Evolutionary conservation across 2,113 vertebrate species (phyloP).

Genomic region (Tetrax tetrax): DNA sequence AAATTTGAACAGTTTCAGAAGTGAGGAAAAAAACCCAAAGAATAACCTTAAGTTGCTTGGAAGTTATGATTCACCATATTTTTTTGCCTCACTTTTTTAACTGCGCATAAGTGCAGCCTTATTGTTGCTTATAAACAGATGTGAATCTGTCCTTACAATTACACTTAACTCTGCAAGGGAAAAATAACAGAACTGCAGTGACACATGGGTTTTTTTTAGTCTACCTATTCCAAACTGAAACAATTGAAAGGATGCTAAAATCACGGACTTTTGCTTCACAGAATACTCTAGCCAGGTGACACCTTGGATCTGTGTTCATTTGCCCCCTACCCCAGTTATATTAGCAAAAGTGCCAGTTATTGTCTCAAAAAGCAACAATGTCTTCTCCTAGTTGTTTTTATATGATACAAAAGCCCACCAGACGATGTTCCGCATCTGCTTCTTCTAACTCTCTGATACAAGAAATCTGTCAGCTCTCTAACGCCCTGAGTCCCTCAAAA

Average conservation of each 20-base stretch:
- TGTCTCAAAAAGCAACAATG: background rate
- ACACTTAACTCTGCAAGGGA: background rate
- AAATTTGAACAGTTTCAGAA: background rate
- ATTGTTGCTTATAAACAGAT: constrained; percentile 2
- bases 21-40: background rate
- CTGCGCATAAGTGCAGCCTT: background rate
- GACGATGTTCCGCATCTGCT: background rate
- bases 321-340: background rate
- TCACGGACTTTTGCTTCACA: background rate
- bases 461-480: background rate
- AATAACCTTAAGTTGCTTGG: background rate
- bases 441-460: background rate
- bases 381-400: background rate
- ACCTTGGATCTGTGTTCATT: background rate
- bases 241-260: background rate
- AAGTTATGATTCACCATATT: background rate
- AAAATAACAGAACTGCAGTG: background rate
- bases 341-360: background rate
- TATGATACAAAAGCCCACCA: background rate
- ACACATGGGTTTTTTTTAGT: background rate
- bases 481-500: background rate
- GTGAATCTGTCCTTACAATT: background rate
- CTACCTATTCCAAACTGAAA: background rate
- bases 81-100: constrained; percentile 7
- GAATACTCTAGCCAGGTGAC: background rate